These are phyloP conservation scores for Seira ritae DNA, from an alignment of 2,888 invertebrate species.

Conservation along the genomic window DNA sequence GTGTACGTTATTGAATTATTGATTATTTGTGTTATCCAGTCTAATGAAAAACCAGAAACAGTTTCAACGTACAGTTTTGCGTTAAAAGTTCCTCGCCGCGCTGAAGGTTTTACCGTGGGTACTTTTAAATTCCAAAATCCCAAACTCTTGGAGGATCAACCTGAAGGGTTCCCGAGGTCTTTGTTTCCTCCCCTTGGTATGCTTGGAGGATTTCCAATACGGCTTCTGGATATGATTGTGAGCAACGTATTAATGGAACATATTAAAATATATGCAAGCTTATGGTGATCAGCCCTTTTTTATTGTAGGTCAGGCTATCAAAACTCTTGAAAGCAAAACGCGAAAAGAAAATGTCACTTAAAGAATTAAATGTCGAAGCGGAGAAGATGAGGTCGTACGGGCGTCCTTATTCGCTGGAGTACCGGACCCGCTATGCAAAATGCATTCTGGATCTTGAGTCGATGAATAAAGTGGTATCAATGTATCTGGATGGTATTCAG, in stretches of 20 bases:
- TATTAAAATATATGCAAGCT: background rate
- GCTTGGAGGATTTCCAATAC: constrained; percentile 89
- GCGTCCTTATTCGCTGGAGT: constrained; percentile 88
- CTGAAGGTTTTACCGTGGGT: constrained; percentile 74
- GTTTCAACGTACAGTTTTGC: constrained; percentile 90
- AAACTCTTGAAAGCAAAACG: constrained; percentile 90
- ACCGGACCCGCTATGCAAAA: constrained; percentile 92
- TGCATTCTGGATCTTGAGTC: constrained; percentile 91
- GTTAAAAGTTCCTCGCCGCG: constrained; percentile 86
- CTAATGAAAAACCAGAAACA: constrained; percentile 94
- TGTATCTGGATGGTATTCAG: constrained; percentile 90
- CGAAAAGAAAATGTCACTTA: constrained; percentile 86
- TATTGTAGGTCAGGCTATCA: constrained; percentile 83
- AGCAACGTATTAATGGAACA: constrained; percentile 73
- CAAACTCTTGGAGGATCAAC: constrained; percentile 75
- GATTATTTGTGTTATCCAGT: constrained; percentile 76
- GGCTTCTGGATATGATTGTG: constrained; percentile 87
- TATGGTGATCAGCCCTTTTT: background rate
- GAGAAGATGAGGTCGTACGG: constrained; percentile 90
- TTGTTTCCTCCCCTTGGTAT: constrained; percentile 77
- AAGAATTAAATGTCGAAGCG: constrained; percentile 92
- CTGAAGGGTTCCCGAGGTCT: constrained; percentile 75
- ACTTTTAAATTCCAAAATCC: constrained; percentile 75
- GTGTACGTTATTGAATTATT: no score
- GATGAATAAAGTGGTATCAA: constrained; percentile 91